These are phyloP conservation scores for Pediacus dermestoides DNA, from an alignment of 2,888 invertebrate species.

Conservation along the genomic window DNA sequence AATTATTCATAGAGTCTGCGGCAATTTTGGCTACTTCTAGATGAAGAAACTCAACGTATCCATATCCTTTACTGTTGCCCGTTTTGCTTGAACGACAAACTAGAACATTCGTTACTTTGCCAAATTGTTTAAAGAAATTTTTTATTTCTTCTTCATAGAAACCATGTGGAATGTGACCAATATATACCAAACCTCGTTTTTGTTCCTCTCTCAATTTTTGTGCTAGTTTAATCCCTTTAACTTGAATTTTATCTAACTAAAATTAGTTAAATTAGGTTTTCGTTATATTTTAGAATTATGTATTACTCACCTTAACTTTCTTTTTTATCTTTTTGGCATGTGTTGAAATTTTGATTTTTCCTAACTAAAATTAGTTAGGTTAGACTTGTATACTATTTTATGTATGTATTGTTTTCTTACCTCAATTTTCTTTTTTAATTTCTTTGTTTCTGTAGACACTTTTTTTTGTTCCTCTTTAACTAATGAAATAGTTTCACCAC, in stretches of 20 bases:
- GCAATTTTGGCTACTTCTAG: constrained; percentile 88
- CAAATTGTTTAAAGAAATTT: constrained; percentile 89
- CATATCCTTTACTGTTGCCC: constrained; percentile 83
- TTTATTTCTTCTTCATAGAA: constrained; percentile 86
- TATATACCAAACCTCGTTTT: constrained; percentile 63
- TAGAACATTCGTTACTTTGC: constrained; percentile 72
- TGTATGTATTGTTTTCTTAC: no score
- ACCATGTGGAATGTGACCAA: constrained; percentile 87
- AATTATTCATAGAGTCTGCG: constrained; percentile 96
- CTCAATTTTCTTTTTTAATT: constrained; percentile 55
- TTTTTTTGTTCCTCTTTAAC: constrained; percentile 52
- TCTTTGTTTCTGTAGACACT: constrained; percentile 55
- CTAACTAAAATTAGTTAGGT: no score
- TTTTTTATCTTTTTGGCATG: no score
- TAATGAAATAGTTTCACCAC: constrained; percentile 27
- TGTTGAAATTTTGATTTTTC: no score
- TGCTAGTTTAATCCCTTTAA: no score
- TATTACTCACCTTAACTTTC: no score
- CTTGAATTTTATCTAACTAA: no score
- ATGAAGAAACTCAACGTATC: constrained; percentile 82
- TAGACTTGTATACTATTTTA: no score
- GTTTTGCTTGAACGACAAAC: constrained; percentile 78
- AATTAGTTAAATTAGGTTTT: no score
- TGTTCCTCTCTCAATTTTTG: constrained; percentile 28
- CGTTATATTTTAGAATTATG: no score